Percentiles rank a stretch among this genome's conserved stretches.
These are phyloP conservation scores for Drosophila auraria DNA, from an alignment of 1,140 invertebrate species.

Conservation along the genomic window DNA sequence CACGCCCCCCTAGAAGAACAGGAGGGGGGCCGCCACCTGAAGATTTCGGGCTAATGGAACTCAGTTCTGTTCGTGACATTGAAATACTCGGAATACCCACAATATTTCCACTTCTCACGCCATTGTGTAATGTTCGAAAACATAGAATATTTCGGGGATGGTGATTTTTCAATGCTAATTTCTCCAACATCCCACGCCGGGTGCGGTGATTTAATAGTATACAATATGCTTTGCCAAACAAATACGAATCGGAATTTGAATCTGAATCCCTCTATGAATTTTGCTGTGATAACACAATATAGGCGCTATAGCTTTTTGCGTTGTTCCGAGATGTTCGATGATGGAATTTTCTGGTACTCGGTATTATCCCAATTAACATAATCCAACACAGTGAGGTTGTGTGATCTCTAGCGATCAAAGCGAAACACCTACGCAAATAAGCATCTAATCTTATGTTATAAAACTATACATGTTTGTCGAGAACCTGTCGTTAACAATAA, in stretches of 20 bases:
- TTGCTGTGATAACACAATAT: constrained; percentile 19
- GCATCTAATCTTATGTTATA: constrained; percentile 46
- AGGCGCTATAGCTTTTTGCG: constrained; percentile 12
- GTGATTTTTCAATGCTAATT: constrained; percentile 36
- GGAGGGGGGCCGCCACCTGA: constrained; percentile 32
- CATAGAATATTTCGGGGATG: constrained; percentile 25
- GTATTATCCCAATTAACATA: constrained; percentile 35
- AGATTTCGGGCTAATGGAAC: constrained; percentile 57
- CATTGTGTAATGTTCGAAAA: constrained; percentile 63
- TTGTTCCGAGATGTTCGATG: constrained; percentile 19
- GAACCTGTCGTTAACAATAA: constrained; percentile 29
- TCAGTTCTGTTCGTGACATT: constrained; percentile 62
- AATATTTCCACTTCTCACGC: constrained; percentile 13
- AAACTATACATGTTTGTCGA: constrained; percentile 38
- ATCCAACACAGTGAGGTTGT: constrained; percentile 8
- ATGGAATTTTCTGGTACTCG: constrained; percentile 27
- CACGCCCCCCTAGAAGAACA: constrained; percentile 24
- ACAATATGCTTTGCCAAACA: constrained; percentile 16
- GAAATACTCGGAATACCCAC: constrained; percentile 43
- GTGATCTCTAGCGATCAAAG: constrained; percentile 24
- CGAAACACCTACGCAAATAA: constrained; percentile 43
- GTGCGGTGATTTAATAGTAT: constrained; percentile 28
- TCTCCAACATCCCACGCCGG: constrained; percentile 24
- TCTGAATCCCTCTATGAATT: constrained; percentile 24
- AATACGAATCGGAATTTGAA: constrained; percentile 11